These are phyloP conservation scores for Tragelaphus scriptus DNA, from an alignment of 2,113 vertebrate genomes.

Conservation along the genomic window DNA sequence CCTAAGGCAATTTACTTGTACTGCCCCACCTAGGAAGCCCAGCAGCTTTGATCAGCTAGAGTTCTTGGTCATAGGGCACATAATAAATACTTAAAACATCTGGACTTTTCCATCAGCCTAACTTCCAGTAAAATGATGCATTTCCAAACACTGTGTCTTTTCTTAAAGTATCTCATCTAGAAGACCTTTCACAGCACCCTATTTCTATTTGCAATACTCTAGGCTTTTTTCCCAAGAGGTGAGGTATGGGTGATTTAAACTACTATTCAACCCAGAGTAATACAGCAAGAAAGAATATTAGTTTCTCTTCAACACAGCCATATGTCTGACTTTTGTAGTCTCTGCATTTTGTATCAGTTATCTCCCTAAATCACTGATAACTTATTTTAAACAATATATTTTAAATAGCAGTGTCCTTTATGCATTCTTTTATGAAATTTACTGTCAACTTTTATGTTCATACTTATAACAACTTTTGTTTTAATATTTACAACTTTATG, in stretches of 20 bases:
- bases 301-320: background rate
- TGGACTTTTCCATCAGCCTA: background rate
- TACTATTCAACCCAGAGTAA: background rate
- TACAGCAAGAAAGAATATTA: background rate
- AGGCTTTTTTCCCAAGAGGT: background rate
- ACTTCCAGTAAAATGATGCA: constrained; percentile 1
- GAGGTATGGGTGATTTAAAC: background rate
- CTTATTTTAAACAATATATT: constrained; percentile 9
- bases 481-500: background rate
- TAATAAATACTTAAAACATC: background rate
- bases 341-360: background rate
- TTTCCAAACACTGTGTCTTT: background rate
- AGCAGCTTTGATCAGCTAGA: background rate
- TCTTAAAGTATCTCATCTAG: background rate
- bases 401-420: background rate
- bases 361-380: background rate
- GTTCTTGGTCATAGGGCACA: background rate
- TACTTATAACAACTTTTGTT: background rate
- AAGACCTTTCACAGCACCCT: background rate
- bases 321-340: background rate
- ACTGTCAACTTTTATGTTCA: background rate
- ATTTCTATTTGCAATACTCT: background rate
- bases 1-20: background rate
- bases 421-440: background rate
- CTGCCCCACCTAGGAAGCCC: background rate